These are phyloP conservation scores for Strigops habroptila DNA, from an alignment of 2,113 vertebrate species.

Conservation along the genomic window DNA sequence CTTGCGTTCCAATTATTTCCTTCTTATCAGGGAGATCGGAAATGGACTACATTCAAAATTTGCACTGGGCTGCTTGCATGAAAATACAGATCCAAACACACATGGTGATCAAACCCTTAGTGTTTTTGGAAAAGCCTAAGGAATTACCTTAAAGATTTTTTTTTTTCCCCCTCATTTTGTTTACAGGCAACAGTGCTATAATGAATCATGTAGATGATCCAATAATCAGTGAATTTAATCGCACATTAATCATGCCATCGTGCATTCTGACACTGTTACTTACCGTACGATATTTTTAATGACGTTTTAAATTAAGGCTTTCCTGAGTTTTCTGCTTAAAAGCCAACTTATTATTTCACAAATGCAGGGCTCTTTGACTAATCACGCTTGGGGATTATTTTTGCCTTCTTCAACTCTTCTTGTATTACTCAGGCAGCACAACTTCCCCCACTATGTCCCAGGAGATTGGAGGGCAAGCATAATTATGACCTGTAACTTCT, in stretches of 20 bases:
- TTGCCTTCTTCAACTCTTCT: background rate
- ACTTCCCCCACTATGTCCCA: background rate
- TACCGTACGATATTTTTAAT: background rate
- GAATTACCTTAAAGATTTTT: background rate
- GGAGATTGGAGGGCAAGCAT: background rate
- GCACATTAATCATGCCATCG: accelerated
- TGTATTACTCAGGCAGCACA: background rate
- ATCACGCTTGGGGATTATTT: background rate
- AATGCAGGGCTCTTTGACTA: background rate
- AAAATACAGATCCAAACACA: background rate
- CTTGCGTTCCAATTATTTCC: background rate
- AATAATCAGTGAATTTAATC: background rate
- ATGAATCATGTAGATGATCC: background rate
- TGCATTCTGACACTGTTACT: background rate
- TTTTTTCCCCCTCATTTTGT: background rate
- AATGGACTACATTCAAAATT: background rate
- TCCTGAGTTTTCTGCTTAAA: background rate
- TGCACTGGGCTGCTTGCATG: background rate
- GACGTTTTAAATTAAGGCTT: background rate
- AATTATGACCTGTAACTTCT: background rate
- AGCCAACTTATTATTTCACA: background rate
- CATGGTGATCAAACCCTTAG: background rate
- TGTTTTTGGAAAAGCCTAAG: background rate
- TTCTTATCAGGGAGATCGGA: background rate
- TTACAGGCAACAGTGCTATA: background rate